Conservation (phyloP, 2,113 vertebrate genomes). For the Gyps fulvus region DNA sequence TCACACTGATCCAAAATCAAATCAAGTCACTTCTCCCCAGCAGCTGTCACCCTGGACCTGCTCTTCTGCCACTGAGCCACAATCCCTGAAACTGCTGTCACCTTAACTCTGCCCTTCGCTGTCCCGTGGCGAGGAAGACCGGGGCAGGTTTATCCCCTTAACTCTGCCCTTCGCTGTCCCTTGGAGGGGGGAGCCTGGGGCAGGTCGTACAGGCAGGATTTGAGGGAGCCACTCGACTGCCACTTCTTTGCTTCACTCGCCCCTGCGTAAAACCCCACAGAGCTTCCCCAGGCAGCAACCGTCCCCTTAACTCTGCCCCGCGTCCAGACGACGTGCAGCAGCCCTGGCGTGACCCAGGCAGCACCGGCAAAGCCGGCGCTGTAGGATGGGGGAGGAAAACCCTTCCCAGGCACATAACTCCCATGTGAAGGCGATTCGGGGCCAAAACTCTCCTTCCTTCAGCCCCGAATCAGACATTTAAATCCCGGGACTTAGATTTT, state of each 20-base stretch:
- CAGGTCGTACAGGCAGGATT: neutral
- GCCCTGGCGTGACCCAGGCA: accelerated
- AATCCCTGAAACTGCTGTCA: neutral
- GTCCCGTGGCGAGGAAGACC: neutral
- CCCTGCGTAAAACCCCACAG: neutral
- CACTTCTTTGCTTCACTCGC: neutral
- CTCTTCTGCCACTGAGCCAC: neutral
- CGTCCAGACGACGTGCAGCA: accelerated
- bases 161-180: neutral
- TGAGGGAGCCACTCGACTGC: accelerated
- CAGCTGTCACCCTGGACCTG: neutral
- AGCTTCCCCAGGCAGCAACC: neutral
- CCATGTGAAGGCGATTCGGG: accelerated
- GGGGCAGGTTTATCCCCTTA: neutral
- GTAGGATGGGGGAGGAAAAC: neutral
- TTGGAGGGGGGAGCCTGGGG: too few species aligned
- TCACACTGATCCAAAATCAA: neutral
- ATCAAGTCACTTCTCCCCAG: neutral
- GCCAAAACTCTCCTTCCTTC: neutral
- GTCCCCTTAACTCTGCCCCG: neutral
- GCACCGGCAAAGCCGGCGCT: accelerated
- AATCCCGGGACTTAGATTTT: neutral
- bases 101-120: neutral
- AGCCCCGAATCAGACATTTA: neutral
- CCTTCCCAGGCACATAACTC: neutral